Base-by-base conservation (phyloP, 1,140 invertebrate genomes). In the Parapsyche elsis region DNA sequence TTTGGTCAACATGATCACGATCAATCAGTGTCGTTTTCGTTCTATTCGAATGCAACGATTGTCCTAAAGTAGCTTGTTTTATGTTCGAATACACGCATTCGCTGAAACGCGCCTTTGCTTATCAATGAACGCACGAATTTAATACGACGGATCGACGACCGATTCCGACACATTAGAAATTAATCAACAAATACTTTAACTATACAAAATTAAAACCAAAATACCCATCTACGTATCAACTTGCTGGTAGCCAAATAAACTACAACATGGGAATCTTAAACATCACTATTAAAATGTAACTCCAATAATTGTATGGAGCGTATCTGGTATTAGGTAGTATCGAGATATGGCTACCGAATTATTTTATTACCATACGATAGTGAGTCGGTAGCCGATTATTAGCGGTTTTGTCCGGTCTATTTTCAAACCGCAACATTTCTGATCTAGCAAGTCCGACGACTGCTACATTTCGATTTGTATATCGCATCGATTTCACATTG, bases 1-100 rank as follows among this genome's bases (percentile, higher is more conserved):
- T 64, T 80, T 80, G 79, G 79, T 80, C 79, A 80, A 64, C 73
- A 49, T 49, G 30, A 75, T 76, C 79, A 80, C 79, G 79, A 80
- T 38, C 38, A 14, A 53, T 45, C 24, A 53, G 49, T 53, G 49
- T 53, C 16, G 49, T 19, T 61, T 21, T 61, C 21, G 59, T 61
- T 61, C n/a, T 19, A 61, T 61, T 61, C 57, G 57, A 61, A 61
- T 61, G 57, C 57, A 61, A 61, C 57, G 57, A 19, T 61, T 61
- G 57, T 61, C 16, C 57, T 9, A 19, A 53, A 9, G 57, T 9
- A 61, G 57, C 57, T 61, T 61, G 57, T 61, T 61, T 61, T 61
- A 67, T 67, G 24, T 24, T 67, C 9, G 12, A 5, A 61, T 21
- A 61, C 59, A 61, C 59, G 59, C 64, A 26, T 67, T 67, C 24